Evolutionary conservation across 1,140 invertebrate species (phyloP).

Genomic region (Saccostrea cuccullata): DNA sequence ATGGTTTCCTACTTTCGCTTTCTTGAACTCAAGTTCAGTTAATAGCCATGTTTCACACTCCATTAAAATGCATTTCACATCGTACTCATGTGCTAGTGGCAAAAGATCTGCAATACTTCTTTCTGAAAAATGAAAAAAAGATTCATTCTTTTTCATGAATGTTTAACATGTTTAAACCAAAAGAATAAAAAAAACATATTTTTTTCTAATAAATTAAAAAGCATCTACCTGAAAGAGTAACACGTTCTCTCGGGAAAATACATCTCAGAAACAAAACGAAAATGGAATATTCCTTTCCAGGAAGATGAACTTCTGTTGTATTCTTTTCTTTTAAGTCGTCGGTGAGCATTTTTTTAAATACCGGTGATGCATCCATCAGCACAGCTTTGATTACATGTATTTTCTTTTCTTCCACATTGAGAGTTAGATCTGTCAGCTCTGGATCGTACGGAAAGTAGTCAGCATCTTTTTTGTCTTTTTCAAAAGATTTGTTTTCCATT

Average conservation of each 20-base stretch:
- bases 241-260: neutral
- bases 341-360: constrained; percentile 23
- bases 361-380: constrained; percentile 19
- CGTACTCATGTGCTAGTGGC: neutral
- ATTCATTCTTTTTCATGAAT: too few relatives aligned
- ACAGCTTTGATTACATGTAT: neutral
- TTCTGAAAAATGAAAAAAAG: neutral
- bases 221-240: neutral
- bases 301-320: neutral
- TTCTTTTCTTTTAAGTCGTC: neutral
- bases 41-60: neutral
- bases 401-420: neutral
- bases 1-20: neutral
- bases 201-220: too few relatives aligned
- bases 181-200: too few relatives aligned
- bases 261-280: constrained; percentile 28
- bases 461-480: too few relatives aligned
- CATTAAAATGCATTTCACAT: neutral
- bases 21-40: neutral
- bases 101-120: neutral
- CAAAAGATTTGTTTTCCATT: too few relatives aligned
- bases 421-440: neutral
- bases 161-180: too few relatives aligned
- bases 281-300: constrained; percentile 19
- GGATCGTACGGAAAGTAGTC: neutral